phyloP scores from a whole-genome alignment of 2,888 invertebrate genomes.

The Lypha dubia region DNA sequence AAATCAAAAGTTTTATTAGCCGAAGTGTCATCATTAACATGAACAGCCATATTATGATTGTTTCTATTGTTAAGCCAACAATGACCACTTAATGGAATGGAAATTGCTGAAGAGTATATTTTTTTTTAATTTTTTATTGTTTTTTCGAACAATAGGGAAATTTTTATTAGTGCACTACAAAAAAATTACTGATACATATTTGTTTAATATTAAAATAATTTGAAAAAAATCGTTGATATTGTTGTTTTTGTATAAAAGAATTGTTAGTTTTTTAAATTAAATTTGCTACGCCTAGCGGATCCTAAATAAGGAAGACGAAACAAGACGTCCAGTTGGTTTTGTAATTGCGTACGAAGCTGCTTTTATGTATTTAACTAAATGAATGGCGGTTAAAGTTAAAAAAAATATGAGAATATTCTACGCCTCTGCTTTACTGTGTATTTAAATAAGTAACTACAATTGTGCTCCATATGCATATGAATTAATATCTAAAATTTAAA shows the following conservation, averaged over 20 bases:
- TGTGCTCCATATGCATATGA: background rate
- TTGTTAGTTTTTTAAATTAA: no score
- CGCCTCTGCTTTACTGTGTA: background rate
- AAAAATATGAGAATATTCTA: background rate
- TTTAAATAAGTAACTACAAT: background rate
- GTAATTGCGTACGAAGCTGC: no score
- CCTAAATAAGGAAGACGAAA: no score
- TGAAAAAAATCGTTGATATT: no score
- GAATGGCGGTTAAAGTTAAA: no score
- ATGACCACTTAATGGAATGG: slow-evolving; percentile 9
- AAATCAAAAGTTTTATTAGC: slow-evolving; percentile 53
- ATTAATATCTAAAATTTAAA: slow-evolving; percentile 21
- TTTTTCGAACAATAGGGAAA: background rate
- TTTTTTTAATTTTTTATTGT: background rate
- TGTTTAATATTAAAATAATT: no score
- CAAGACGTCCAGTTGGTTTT: no score
- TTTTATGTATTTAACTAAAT: no score
- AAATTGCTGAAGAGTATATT: background rate
- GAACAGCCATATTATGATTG: slow-evolving; percentile 21
- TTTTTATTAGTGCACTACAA: background rate
- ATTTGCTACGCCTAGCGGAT: no score
- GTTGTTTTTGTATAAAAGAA: no score
- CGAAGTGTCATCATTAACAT: slow-evolving; percentile 46
- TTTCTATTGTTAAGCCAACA: slow-evolving; percentile 14
- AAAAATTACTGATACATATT: background rate